Percentiles rank a stretch among this genome's conserved stretches.
These are phyloP conservation scores for Stomatorhinus walkeri DNA, from an alignment of 2,797 vertebrate genomes.

Conservation along the genomic window DNA sequence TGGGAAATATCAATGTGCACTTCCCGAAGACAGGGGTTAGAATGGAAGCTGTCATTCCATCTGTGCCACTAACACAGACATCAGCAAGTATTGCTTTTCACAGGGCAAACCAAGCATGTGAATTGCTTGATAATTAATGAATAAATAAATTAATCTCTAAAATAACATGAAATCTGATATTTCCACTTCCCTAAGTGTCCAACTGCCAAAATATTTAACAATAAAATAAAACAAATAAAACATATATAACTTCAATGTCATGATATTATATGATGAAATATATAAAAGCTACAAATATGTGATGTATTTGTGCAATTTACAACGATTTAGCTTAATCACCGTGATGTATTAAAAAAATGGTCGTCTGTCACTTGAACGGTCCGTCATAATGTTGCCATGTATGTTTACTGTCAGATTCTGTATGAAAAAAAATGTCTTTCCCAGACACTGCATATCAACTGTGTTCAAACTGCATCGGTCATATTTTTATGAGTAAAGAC, in stretches of 20 bases:
- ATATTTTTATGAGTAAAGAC: background rate
- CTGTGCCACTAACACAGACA: background rate
- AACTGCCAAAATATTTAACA: background rate
- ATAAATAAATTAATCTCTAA: background rate
- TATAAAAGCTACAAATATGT: background rate
- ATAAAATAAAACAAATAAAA: background rate
- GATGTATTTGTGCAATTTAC: background rate
- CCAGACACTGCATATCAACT: background rate
- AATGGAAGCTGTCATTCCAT: background rate
- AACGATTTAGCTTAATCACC: background rate
- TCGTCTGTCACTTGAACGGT: background rate
- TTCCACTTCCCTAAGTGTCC: background rate
- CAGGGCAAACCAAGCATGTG: background rate
- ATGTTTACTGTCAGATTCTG: conserved; percentile 1
- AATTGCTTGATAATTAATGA: background rate
- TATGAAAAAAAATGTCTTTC: background rate
- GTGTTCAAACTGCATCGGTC: background rate
- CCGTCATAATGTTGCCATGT: background rate
- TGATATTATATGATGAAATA: background rate
- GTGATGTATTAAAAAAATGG: background rate
- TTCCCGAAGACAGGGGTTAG: background rate
- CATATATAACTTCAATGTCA: background rate
- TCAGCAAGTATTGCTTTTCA: background rate
- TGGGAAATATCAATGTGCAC: background rate
- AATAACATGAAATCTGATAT: background rate